Evolutionary conservation across 2,797 vertebrate species (phyloP).

Genomic region (Streptopelia turtur): DNA sequence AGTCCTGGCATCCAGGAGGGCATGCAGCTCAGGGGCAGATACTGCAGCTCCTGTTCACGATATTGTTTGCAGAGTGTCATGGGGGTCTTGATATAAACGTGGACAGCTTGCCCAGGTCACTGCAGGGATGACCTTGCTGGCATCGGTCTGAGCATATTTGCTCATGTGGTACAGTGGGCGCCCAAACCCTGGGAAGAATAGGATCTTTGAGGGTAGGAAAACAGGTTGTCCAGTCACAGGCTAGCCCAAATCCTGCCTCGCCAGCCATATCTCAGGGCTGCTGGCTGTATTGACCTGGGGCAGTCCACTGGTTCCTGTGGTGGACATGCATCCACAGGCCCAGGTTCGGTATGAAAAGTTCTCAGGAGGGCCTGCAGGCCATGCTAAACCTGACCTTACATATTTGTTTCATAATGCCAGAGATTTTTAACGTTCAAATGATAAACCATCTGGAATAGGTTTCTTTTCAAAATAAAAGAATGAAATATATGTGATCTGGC

Average conservation of each 20-base stretch:
- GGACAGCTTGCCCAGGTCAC: neutral
- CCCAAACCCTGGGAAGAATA: neutral
- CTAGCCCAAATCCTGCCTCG: neutral
- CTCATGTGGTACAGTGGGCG: neutral
- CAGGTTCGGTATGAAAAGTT: neutral
- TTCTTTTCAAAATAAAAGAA: slow-evolving; percentile 59
- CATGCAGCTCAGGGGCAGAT: neutral
- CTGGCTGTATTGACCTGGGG: neutral
- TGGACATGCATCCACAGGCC: fast-evolving
- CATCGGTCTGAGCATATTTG: neutral
- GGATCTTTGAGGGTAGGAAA: neutral
- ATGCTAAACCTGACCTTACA: neutral
- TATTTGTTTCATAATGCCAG: neutral
- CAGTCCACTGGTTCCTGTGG: neutral
- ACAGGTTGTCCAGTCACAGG: neutral
- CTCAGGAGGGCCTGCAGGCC: neutral
- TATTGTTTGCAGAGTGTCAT: neutral
- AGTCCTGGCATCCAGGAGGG: slow-evolving; percentile 21
- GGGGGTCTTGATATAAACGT: neutral
- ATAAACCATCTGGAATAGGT: slow-evolving; percentile 51
- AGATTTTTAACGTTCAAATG: slow-evolving; percentile 24
- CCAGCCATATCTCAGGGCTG: neutral
- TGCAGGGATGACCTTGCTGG: neutral
- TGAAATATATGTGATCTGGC: slow-evolving; percentile 59
- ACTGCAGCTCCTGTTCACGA: neutral